phyloP scores from a whole-genome alignment of 2,797 vertebrate species.

The Spondyliosoma cantharus region DNA sequence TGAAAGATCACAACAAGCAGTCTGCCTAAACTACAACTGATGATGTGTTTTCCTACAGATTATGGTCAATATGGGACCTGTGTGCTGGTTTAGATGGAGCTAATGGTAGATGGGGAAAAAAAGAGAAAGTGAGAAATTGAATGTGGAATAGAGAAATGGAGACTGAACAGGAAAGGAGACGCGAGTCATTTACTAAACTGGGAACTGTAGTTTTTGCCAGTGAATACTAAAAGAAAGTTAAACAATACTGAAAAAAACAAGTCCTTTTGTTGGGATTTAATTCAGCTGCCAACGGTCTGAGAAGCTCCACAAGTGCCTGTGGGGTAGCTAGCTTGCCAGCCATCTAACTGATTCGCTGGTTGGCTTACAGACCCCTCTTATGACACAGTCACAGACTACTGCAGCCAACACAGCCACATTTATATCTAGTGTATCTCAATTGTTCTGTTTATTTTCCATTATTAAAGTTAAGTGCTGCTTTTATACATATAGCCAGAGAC shows the following conservation, averaged over 20 bases:
- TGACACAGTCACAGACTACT: no score
- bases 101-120: not conserved
- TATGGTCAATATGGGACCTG: not conserved
- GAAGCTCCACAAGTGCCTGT: no score
- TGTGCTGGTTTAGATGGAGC: constrained; percentile 17
- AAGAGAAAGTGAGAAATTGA: constrained; percentile 7
- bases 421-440: no score
- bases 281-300: no score
- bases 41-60: not conserved
- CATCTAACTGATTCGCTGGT: no score
- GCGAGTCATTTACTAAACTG: not conserved
- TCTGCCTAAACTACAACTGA: constrained; percentile 28
- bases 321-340: no score
- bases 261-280: not conserved
- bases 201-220: not conserved
- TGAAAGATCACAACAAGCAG: constrained; percentile 1
- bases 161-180: not conserved
- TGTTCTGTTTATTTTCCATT: no score
- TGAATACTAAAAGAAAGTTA: not conserved
- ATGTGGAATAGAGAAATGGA: constrained; percentile 6
- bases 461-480: no score
- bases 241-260: not conserved
- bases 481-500: no score
- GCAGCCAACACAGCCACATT: no score
- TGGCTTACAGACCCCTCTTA: no score